Evolutionary conservation across 2,888 invertebrate species (phyloP), one percentile per base, ranked within the genome.

Genomic region (Ectemnius lituratus): DNA sequence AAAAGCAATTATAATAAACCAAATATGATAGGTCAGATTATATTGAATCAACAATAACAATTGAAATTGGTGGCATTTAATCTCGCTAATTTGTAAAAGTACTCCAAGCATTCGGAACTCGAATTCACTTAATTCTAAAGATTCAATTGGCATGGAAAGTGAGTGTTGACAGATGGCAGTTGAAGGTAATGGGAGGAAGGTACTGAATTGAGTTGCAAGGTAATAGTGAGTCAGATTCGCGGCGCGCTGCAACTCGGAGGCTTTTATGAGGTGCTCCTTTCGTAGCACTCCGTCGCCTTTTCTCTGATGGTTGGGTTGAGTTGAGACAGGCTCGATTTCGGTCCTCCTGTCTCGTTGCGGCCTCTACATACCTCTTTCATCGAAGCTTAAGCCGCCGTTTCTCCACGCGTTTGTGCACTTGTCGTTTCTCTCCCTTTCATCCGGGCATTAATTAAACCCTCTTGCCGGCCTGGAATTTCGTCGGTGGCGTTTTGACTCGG

Each of bases 341-440:
- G 52, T 52, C n/a, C 52, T 52, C 16, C 14, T 14, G 52, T 16
- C 52, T 52, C 52, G 14, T 52, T 52, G 5, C 16, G 5, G n/a
- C 52, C 16, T 52, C 52, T 14, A 16, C 14, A 4, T 16, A 52
- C 52, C 52, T 16, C 16, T 52, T 52, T 52, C 52, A 52, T 52
- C 16, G 52, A 16, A n/a, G n/a, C 52, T 16, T 13, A 16, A 52
- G 16, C 16, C 52, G 37, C 37, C 11, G 8, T 37, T 1, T 8
- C 37, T 37, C 37, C 37, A 37, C 37, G 37, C 37, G 37, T 37
- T 37, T 37, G 37, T 37, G 8, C 52, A 16, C 52, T 52, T 14
- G 52, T 14, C 52, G 52, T 52, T 52, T 52, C 16, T 52, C 52
- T 52, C 16, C 52, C 52, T 52, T 52, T 52, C 16, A 52, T 52